Evolutionary conservation across 1,140 invertebrate genomes (phyloP).

Genomic region (Neuroterus valhalla): DNA sequence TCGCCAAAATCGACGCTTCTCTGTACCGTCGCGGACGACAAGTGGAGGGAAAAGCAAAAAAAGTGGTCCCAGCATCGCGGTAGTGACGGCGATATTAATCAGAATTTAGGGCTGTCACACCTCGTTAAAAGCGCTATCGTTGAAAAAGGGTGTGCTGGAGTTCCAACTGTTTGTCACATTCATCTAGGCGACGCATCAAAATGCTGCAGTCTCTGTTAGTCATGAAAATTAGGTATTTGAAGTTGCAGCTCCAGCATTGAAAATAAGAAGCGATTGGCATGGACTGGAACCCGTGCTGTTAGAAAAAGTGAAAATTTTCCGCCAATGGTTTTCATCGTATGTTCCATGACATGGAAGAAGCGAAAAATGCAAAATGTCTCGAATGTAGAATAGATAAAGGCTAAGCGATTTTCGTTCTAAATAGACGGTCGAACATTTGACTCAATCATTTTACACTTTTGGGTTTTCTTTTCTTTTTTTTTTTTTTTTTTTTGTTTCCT

Average conservation of each 20-base stretch:
- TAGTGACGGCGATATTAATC: slow-evolving; percentile 75
- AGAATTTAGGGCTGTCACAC: slow-evolving; percentile 70
- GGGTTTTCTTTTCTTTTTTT: background rate
- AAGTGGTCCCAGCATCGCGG: slow-evolving; percentile 71
- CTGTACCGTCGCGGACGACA: slow-evolving; percentile 62
- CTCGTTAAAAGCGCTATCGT: slow-evolving; percentile 62
- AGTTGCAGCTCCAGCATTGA: background rate
- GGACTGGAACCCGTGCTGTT: background rate
- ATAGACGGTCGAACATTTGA: slow-evolving; percentile 25
- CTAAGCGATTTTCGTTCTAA: slow-evolving; percentile 19
- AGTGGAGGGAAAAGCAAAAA: slow-evolving; percentile 64
- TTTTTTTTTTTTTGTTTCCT: background rate
- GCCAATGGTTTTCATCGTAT: slow-evolving; percentile 8
- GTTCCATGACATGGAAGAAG: slow-evolving; percentile 18
- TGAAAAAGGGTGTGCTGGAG: slow-evolving; percentile 69
- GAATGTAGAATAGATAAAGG: slow-evolving; percentile 5
- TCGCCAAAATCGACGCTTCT: slow-evolving; percentile 67
- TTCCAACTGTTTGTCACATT: slow-evolving; percentile 76
- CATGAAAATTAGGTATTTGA: slow-evolving; percentile 32
- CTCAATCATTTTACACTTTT: slow-evolving; percentile 24
- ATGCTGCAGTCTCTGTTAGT: slow-evolving; percentile 79
- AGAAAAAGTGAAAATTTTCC: background rate
- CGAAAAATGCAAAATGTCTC: slow-evolving; percentile 7
- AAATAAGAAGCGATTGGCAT: background rate
- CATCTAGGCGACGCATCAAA: slow-evolving; percentile 77